Base-by-base conservation (phyloP, 92 coral and sea anemone species). In the Zoanthus solanderi region DNA sequence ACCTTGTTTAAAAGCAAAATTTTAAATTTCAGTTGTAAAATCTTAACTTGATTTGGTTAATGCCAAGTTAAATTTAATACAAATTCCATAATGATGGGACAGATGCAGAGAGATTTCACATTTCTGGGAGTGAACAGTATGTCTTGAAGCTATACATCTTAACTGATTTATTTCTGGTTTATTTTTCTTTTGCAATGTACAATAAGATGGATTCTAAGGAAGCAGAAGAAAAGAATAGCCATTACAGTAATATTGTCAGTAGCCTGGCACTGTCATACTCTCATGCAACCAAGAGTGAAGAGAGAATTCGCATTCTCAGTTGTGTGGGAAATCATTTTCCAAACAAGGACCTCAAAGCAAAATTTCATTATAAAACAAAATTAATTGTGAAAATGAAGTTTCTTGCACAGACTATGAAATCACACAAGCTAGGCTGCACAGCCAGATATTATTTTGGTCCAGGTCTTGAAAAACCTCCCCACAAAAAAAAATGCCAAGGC, bases 261-360 rank as follows among this genome's bases (percentile, higher is more conserved):
- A 84, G 89, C 52, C 71, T 86, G 16, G 78, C 89, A 12, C 48
- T 72, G 28, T 75, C 83, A 75, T 86, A 86, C 60, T 17, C 76
- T 18, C 76, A 52, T n/a, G 15, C 76, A 9, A 72, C 76, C 47
- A 72, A 72, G 3, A 72, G 76, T 30, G n/a, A 23, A 72, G 76
- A 15, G 78, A 13, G 78, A n/a, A 74, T 74, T 29, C 78, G 78
- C 29, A 74, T 45, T n/a, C 78, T 74, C 15, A 74, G 78, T 7
- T 74, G 78, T 45, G 56, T 74, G 3, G 78, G 58, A 10, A 44
- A 3, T 23, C 69, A 78, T 31, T 54, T 78, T 45, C 52, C 58
- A 50, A 76, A 76, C 31, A 12, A 76, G 8, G 16, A 76, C 11
- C 81, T 52, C 4, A 76, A 50, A 54, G 66, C 63, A 50, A 50